Evolutionary conservation across 2,113 vertebrate genomes (phyloP).

Genomic region (Empidonax alnorum): DNA sequence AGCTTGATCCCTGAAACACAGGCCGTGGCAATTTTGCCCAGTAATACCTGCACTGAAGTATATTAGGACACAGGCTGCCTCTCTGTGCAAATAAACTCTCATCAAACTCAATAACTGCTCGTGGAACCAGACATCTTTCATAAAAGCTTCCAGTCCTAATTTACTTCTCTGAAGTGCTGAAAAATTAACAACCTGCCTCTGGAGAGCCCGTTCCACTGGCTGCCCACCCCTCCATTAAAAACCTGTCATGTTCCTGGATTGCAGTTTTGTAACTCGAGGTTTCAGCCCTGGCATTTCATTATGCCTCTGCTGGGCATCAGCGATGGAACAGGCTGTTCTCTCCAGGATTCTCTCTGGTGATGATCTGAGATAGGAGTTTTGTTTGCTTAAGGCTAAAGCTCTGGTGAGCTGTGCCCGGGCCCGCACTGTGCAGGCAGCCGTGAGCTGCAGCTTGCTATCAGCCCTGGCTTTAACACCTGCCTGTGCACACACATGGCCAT

Average conservation of each 20-base stretch:
- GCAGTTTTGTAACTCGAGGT: neutral
- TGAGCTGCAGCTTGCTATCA: neutral
- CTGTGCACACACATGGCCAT: neutral
- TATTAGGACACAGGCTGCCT: neutral
- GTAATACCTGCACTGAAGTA: neutral
- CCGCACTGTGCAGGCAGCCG: rapidly evolving
- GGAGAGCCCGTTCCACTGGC: neutral
- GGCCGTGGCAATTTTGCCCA: neutral
- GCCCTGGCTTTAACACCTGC: neutral
- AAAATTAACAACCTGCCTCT: neutral
- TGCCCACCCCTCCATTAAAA: neutral
- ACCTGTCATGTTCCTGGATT: neutral
- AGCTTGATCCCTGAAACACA: neutral
- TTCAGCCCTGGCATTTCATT: neutral
- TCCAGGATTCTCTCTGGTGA: neutral
- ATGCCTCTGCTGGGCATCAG: neutral
- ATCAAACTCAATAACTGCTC: neutral
- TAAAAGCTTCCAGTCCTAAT: neutral
- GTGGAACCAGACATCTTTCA: neutral
- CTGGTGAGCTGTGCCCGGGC: neutral
- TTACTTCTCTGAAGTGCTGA: neutral
- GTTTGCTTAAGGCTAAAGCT: neutral
- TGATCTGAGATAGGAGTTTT: neutral
- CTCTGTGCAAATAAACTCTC: neutral
- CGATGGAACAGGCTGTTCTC: neutral